Conservation (phyloP, 2,113 vertebrate genomes). For the Bolborhynchus lineola region DNA sequence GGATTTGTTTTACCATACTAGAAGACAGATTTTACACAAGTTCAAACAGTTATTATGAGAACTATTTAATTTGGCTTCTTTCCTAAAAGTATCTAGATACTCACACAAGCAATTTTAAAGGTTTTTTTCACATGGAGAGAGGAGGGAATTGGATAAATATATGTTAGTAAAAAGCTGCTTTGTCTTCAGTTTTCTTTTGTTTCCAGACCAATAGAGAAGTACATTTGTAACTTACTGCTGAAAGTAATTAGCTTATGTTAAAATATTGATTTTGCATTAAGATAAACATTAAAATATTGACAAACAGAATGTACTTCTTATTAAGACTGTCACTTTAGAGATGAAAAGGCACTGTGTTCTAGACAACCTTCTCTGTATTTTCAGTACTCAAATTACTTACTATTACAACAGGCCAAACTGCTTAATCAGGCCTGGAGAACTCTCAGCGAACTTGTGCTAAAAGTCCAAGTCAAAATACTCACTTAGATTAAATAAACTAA, state of each 20-base stretch:
- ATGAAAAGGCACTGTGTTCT: constrained; percentile 11
- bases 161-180: neutral
- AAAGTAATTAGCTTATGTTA: constrained; percentile 56
- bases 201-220: neutral
- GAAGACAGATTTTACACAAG: neutral
- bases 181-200: neutral
- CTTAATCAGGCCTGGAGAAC: neutral
- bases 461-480: neutral
- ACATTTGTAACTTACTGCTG: constrained; percentile 41
- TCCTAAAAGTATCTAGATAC: neutral
- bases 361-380: neutral
- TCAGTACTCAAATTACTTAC: neutral
- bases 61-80: neutral
- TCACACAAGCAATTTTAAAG: neutral
- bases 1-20: neutral
- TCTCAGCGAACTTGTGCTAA: neutral
- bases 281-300: constrained; percentile 50
- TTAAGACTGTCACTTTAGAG: constrained; percentile 47
- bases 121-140: neutral
- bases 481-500: constrained; percentile 1
- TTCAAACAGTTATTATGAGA: neutral
- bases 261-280: constrained; percentile 72
- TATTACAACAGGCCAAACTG: neutral
- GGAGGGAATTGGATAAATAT: neutral
- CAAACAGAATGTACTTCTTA: constrained; percentile 40